phyloP scores from a whole-genome alignment of 2,113 vertebrate species.

The Oreochromis aureus region DNA sequence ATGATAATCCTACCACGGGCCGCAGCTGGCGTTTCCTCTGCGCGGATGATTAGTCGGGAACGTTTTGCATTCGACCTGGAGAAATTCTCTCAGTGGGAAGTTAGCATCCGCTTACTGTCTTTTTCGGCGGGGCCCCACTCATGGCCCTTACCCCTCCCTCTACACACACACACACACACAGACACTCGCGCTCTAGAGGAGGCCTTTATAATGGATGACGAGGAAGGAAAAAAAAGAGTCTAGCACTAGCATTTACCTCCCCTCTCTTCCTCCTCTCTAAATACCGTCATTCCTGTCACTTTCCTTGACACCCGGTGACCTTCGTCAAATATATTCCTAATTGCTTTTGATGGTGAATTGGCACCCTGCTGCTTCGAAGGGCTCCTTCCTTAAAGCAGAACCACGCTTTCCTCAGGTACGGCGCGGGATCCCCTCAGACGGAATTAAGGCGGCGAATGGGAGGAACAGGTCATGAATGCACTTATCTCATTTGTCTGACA shows the following conservation, averaged over 20 bases:
- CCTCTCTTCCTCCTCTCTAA: slow-evolving; percentile 48
- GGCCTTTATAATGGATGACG: slow-evolving; percentile 42
- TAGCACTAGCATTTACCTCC: slow-evolving; percentile 28
- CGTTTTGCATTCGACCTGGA: slow-evolving; percentile 99
- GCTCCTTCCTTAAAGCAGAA: background rate
- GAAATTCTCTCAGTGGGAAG: slow-evolving; percentile 99
- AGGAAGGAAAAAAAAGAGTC: background rate
- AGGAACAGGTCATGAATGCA: slow-evolving; percentile 64
- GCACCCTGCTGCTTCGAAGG: background rate
- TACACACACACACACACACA: background rate
- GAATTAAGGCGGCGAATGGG: slow-evolving; percentile 67
- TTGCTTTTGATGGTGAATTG: slow-evolving; percentile 75
- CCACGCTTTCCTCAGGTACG: slow-evolving; percentile 49
- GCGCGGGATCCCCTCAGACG: slow-evolving; percentile 45
- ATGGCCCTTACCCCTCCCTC: slow-evolving; percentile 30
- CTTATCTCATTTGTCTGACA: slow-evolving; percentile 75
- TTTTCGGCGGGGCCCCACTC: slow-evolving; percentile 81
- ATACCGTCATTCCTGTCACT: slow-evolving; percentile 79
- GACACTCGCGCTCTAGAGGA: slow-evolving; percentile 6
- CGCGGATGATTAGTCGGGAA: slow-evolving; percentile 96
- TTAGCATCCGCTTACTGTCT: slow-evolving; percentile 99
- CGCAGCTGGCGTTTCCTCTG: slow-evolving; percentile 97
- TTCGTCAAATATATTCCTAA: slow-evolving; percentile 80
- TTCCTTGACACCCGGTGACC: slow-evolving; percentile 77
- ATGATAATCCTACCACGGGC: slow-evolving; percentile 97